Evolutionary conservation across 2,797 vertebrate genomes (phyloP).

Genomic region (Lateolabrax maculatus): DNA sequence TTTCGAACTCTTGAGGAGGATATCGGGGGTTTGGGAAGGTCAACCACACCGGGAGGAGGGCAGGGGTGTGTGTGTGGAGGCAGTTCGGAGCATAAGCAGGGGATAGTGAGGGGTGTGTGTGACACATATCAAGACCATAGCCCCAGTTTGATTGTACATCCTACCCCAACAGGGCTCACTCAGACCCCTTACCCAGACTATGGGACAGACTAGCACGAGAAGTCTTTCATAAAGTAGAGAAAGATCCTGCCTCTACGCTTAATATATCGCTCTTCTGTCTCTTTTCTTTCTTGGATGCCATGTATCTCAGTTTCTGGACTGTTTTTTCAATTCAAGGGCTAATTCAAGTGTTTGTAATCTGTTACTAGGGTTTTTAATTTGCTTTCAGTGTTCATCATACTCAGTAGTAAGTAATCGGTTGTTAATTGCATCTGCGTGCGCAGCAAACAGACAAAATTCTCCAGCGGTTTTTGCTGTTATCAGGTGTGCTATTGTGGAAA

Average conservation of each 20-base stretch:
- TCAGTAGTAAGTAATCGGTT: slow-evolving; percentile 48
- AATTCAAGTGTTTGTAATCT: slow-evolving; percentile 81
- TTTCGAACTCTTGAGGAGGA: slow-evolving; percentile 48
- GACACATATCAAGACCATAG: slow-evolving; percentile 72
- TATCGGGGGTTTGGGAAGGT: slow-evolving; percentile 40
- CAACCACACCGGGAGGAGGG: slow-evolving; percentile 39
- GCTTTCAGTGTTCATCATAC: slow-evolving; percentile 54
- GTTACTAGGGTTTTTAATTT: slow-evolving; percentile 60
- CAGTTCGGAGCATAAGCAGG: slow-evolving; percentile 13
- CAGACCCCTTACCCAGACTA: slow-evolving; percentile 42
- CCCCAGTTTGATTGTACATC: slow-evolving; percentile 75
- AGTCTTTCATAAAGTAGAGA: slow-evolving; percentile 48
- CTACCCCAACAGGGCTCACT: slow-evolving; percentile 49
- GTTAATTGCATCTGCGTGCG: slow-evolving; percentile 55
- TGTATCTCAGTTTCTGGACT: slow-evolving; percentile 72
- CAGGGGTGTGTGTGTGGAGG: slow-evolving; percentile 16
- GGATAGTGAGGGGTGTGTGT: slow-evolving; percentile 31
- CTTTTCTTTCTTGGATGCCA: slow-evolving; percentile 57
- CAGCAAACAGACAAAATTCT: slow-evolving; percentile 49
- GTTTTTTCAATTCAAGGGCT: slow-evolving; percentile 87
- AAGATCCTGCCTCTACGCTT: slow-evolving; percentile 57
- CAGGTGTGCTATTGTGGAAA: slow-evolving; percentile 68
- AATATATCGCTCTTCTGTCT: slow-evolving; percentile 53
- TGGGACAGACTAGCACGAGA: slow-evolving; percentile 46
- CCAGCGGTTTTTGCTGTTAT: slow-evolving; percentile 59